A percentile compares a stretch with the other conserved stretches of the same genome.
Evolutionary conservation across 2,797 vertebrate genomes (phyloP).

Genomic region (Gymnocypris eckloni): DNA sequence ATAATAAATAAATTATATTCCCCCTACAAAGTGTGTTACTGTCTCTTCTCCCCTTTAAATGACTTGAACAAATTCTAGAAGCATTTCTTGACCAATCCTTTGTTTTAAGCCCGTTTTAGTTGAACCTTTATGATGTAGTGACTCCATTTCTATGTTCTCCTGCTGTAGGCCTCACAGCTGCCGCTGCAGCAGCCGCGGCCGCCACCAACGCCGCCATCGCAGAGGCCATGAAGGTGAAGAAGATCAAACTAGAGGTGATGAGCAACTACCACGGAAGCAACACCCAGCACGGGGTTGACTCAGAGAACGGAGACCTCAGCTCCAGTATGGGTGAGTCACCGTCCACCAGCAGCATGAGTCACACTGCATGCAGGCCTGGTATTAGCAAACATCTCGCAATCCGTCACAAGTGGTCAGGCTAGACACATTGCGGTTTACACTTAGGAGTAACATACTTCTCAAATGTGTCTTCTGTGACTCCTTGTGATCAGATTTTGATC

Average conservation of each 20-base stretch:
- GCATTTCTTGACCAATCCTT: not conserved
- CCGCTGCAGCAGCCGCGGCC: constrained; percentile 91
- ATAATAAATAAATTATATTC: too few relatives aligned
- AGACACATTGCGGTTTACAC: constrained; percentile 3
- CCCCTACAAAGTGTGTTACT: not conserved
- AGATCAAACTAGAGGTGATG: constrained; percentile 99
- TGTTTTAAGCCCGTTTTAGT: constrained; percentile 6
- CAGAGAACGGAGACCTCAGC: constrained; percentile 97
- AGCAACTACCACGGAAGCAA: constrained; percentile 95
- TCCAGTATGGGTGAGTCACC: constrained; percentile 92
- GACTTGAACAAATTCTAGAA: not conserved
- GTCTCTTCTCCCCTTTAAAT: not conserved
- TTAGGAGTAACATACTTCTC: not conserved
- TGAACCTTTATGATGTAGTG: not conserved
- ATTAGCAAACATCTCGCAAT: not conserved
- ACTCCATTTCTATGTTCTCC: constrained; percentile 57
- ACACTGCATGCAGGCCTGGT: not conserved
- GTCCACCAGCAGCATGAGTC: constrained; percentile 3
- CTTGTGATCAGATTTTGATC: not conserved
- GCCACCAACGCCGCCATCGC: constrained; percentile 98
- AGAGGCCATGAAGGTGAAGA: constrained; percentile 99
- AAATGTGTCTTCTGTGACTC: not conserved
- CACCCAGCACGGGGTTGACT: constrained; percentile 91
- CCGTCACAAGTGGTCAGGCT: not conserved
- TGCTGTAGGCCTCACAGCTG: constrained; percentile 91